A percentile compares a stretch with the other conserved stretches of the same genome.
Evolutionary conservation across 2,797 vertebrate species (phyloP).

Genomic region (Lepilemur ruficaudatus): DNA sequence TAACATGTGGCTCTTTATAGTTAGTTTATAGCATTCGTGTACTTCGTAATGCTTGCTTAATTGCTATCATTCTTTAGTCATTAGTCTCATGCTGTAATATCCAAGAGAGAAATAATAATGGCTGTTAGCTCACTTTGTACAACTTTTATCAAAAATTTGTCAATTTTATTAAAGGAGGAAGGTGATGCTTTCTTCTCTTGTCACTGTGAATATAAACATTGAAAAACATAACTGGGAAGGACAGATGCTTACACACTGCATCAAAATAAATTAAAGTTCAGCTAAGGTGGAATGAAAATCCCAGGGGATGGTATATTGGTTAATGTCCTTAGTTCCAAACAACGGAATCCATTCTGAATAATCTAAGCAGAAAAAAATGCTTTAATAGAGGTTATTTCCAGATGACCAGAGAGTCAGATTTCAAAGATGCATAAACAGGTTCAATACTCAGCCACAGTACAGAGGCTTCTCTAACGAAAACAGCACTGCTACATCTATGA

Average conservation of each 20-base stretch:
- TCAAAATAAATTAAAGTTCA: background rate
- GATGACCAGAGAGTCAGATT: background rate
- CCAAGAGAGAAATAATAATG: background rate
- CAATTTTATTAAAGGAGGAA: background rate
- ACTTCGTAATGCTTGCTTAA: background rate
- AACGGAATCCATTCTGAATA: background rate
- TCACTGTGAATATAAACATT: background rate
- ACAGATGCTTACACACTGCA: background rate
- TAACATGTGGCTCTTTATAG: background rate
- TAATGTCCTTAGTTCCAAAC: background rate
- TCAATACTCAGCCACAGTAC: background rate
- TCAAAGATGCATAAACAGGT: background rate
- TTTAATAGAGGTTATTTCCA: background rate
- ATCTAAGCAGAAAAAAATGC: background rate
- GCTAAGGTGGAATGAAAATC: background rate
- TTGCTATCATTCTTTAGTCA: background rate
- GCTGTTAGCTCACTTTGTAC: background rate
- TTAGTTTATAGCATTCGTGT: background rate
- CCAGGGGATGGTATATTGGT: rapidly evolving
- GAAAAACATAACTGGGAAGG: background rate
- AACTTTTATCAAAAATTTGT: background rate
- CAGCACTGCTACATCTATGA: background rate
- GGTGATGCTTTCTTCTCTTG: background rate
- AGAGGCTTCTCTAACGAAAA: background rate
- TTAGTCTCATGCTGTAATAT: background rate